These are phyloP conservation scores for Capitulum mitella DNA, from an alignment of 2,888 invertebrate species.

Conservation along the genomic window DNA sequence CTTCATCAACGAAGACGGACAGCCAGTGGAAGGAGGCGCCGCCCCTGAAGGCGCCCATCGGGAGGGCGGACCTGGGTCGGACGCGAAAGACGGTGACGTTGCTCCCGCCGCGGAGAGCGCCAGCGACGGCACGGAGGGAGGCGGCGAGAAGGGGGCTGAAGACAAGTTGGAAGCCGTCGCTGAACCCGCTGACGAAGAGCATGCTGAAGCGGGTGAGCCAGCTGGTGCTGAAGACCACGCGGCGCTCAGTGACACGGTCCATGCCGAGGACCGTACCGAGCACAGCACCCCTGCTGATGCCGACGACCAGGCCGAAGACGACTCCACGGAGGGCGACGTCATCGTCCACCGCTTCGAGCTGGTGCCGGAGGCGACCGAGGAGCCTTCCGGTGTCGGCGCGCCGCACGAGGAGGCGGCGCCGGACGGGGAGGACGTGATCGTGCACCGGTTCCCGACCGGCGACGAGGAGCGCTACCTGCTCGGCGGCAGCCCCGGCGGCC, in stretches of 20 bases:
- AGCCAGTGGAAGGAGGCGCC: not conserved
- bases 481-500: not conserved
- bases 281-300: no score
- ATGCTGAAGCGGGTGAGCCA: not conserved
- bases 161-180: not conserved
- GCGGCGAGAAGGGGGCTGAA: no score
- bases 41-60: no score
- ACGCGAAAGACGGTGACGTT: no score
- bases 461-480: not conserved
- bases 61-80: no score
- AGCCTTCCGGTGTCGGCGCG: no score
- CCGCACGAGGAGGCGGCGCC: no score
- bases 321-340: not conserved
- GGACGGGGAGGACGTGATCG: not conserved
- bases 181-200: not conserved
- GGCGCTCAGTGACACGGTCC: not conserved
- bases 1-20: not conserved
- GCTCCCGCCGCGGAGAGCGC: not conserved
- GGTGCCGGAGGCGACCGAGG: no score
- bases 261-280: not conserved
- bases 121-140: not conserved
- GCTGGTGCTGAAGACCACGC: not conserved
- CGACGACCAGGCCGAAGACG: not conserved
- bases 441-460: not conserved
- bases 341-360: no score